Conservation (phyloP, 2,113 vertebrate genomes). For the Perognathus longimembris region DNA sequence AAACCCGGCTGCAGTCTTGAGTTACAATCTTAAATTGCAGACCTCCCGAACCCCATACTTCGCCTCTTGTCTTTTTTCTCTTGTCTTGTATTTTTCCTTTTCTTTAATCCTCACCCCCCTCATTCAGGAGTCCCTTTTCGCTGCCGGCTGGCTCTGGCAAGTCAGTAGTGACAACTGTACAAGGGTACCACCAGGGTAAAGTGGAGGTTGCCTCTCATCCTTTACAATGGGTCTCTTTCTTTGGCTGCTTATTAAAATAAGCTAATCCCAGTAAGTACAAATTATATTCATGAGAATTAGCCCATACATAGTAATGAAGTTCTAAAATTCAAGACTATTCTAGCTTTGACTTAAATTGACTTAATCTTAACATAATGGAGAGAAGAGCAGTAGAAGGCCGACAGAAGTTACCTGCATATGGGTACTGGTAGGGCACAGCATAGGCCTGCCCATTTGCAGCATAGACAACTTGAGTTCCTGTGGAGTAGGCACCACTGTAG, state of each 20-base stretch:
- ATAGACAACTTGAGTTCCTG: slow-evolving; percentile 86
- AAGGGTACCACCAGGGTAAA: not conserved
- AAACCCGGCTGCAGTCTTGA: too few species aligned
- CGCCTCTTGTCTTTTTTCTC: too few species aligned
- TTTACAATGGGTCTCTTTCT: not conserved
- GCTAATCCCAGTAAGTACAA: not conserved
- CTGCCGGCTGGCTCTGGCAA: too few species aligned
- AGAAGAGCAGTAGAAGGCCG: not conserved
- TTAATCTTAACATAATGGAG: not conserved
- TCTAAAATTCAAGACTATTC: not conserved
- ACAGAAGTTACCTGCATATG: slow-evolving; percentile 85
- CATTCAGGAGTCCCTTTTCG: too few species aligned
- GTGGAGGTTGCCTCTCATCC: not conserved
- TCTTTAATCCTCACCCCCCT: too few species aligned
- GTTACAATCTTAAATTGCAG: too few species aligned
- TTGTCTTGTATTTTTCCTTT: too few species aligned
- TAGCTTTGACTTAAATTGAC: not conserved
- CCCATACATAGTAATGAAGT: not conserved
- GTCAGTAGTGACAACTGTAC: not conserved
- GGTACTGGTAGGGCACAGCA: slow-evolving; percentile 86
- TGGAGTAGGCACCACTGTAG: slow-evolving; percentile 79
- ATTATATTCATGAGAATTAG: not conserved
- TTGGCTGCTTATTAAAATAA: slow-evolving; percentile 4
- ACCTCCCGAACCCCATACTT: too few species aligned
- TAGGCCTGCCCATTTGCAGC: slow-evolving; percentile 87